These are phyloP conservation scores for Lophotis ruficrista DNA, from an alignment of 2,113 vertebrate species.

Conservation along the genomic window DNA sequence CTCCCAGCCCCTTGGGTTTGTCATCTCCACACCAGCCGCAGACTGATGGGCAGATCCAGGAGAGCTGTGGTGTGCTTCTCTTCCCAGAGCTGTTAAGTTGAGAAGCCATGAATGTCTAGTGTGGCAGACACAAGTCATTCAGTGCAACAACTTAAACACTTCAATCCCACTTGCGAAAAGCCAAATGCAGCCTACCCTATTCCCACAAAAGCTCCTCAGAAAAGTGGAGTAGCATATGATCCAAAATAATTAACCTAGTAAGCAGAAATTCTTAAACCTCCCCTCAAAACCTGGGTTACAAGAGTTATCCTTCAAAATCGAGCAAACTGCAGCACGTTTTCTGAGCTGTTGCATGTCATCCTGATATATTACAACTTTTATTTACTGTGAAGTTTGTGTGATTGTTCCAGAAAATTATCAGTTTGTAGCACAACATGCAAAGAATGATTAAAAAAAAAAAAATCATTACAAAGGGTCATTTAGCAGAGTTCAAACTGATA, in stretches of 20 bases:
- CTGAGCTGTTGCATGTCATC: background rate
- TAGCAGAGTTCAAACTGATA: background rate
- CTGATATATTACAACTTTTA: background rate
- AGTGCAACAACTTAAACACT: background rate
- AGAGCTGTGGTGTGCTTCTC: fast-evolving
- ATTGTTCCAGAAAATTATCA: background rate
- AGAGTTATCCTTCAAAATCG: background rate
- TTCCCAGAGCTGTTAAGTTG: background rate
- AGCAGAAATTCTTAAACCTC: background rate
- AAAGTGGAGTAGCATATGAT: fast-evolving
- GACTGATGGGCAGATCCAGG: background rate
- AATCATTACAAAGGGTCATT: background rate
- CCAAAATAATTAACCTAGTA: background rate
- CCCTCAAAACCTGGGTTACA: background rate
- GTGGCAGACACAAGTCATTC: background rate
- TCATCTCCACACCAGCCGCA: background rate
- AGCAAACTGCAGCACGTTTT: background rate
- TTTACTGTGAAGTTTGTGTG: background rate
- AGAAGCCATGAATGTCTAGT: background rate
- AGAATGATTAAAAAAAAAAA: background rate
- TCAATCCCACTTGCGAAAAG: background rate
- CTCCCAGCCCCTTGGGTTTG: background rate
- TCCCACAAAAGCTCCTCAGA: background rate
- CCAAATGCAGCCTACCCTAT: background rate
- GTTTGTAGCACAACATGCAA: background rate